A percentile compares a stretch with the other conserved stretches of the same genome.
Evolutionary conservation across 2,113 vertebrate species (phyloP).

Genomic region (Procavia capensis): DNA sequence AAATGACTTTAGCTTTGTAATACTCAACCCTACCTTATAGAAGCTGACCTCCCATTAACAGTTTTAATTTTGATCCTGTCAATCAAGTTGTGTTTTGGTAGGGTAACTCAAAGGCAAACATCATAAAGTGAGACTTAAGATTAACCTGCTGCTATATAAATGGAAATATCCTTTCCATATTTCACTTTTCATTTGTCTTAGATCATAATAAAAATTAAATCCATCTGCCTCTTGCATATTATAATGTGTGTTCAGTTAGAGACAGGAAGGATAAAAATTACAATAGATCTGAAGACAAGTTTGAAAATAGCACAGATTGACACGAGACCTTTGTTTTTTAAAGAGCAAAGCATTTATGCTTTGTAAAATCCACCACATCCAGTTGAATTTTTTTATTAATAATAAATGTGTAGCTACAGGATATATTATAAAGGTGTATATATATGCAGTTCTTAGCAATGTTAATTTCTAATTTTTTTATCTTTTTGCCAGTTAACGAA

Average conservation of each 20-base stretch:
- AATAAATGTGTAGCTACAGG: not conserved
- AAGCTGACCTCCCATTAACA: not conserved
- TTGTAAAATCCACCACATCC: constrained; percentile 1
- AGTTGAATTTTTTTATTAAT: constrained; percentile 7
- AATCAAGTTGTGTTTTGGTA: constrained; percentile 62
- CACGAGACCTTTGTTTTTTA: constrained; percentile 8
- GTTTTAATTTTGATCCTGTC: constrained; percentile 69
- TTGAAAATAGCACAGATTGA: constrained; percentile 9
- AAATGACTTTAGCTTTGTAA: constrained; percentile 39
- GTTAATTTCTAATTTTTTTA: not conserved
- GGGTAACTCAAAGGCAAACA: constrained; percentile 68
- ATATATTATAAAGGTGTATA: constrained; percentile 1
- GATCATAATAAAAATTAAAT: constrained; percentile 63
- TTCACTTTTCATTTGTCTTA: constrained; percentile 58
- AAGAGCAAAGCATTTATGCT: not conserved
- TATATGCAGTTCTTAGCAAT: not conserved
- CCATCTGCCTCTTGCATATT: constrained; percentile 36
- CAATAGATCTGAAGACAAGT: not conserved
- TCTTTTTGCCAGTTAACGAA: not conserved
- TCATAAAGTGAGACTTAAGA: constrained; percentile 70
- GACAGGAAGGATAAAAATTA: constrained; percentile 28
- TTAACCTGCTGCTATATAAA: constrained; percentile 57
- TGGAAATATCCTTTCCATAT: constrained; percentile 60
- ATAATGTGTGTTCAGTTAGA: constrained; percentile 1
- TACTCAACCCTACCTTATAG: constrained; percentile 14